Evolutionary conservation across 2,888 invertebrate genomes (phyloP), one percentile per base, ranked within the genome.

Genomic region (Microctonus brassicae): DNA sequence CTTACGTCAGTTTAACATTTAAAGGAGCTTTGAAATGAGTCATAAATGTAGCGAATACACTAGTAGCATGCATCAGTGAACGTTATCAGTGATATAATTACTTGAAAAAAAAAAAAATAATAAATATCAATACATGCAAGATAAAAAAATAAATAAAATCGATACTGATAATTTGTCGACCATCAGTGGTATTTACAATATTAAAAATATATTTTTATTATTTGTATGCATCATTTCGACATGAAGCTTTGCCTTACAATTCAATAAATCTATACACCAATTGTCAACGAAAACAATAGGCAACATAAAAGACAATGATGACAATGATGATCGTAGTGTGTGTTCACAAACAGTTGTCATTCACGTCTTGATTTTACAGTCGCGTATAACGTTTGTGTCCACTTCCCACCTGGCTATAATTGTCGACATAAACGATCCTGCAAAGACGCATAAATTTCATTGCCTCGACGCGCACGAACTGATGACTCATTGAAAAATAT

Each of bases 361-460:
- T 63, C 63, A 24, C 10, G 63, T 63, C 42, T 55, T 36, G 24
- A 65, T 53, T 57, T 36, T 7, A 29, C n/a, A 36, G 22, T 57
- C 55, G 26, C 47, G 39, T 55, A 36, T 39, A 55, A 66, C 20
- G n/a, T 29, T 29, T 26, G n/a, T 20, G 20, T 55, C 47, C 65
- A 70, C 70, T 65, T 70, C 65, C 65, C n/a, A n/a, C n/a, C 58
- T 52, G 57, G 36, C 65, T 65, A 70, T 70, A 70, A 70, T 70
- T 53, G 65, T 70, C 70, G 64, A 58, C 60, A 65, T 70, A 70
- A 65, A 65, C 36, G 70, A 47, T 70, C 33, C 24, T 2, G 17
- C 17, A 20, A 55, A 64, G 58, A 20, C 58, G 52, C 64, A 70
- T 70, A 65, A 70, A 60, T 65, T 70, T 70, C 33, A 60, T 42